These are phyloP conservation scores for Ctenosaura bakeri DNA, from an alignment of 2,797 vertebrate species.

Conservation along the genomic window DNA sequence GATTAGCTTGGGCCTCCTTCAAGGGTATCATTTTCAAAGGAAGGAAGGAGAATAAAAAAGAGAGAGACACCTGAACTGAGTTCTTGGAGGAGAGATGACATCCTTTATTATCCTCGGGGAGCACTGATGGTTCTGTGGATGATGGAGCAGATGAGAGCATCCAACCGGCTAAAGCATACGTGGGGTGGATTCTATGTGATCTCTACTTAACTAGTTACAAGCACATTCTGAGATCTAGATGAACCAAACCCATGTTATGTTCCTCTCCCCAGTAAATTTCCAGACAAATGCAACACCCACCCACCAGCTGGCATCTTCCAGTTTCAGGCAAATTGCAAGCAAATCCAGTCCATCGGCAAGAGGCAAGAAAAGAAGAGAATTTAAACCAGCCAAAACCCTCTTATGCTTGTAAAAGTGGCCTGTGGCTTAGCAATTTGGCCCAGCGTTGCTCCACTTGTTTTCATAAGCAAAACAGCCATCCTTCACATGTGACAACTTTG, in stretches of 20 bases:
- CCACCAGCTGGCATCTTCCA: not conserved
- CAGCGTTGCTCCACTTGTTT: not conserved
- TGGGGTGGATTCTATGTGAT: too few relatives aligned
- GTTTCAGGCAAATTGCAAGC: not conserved
- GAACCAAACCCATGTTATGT: not conserved
- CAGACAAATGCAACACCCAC: not conserved
- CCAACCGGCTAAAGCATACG: too few relatives aligned
- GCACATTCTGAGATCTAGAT: too few relatives aligned
- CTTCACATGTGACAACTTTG: not conserved
- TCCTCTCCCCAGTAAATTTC: not conserved
- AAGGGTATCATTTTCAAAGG: conserved; percentile 51
- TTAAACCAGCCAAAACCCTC: not conserved
- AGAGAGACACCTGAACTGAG: too few relatives aligned
- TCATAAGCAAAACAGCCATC: not conserved
- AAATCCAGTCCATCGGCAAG: not conserved
- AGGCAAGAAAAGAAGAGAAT: too few relatives aligned
- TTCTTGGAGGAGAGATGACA: not conserved
- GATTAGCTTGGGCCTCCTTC: conserved; percentile 63
- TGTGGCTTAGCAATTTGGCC: not conserved
- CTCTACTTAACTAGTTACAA: not conserved
- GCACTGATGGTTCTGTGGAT: rapidly evolving
- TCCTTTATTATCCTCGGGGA: not conserved
- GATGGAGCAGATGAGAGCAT: too few relatives aligned
- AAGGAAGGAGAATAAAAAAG: not conserved
- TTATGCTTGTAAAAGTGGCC: not conserved